Base-by-base conservation (phyloP, 2,888 invertebrate genomes). In the Schizaphis graminum region DNA sequence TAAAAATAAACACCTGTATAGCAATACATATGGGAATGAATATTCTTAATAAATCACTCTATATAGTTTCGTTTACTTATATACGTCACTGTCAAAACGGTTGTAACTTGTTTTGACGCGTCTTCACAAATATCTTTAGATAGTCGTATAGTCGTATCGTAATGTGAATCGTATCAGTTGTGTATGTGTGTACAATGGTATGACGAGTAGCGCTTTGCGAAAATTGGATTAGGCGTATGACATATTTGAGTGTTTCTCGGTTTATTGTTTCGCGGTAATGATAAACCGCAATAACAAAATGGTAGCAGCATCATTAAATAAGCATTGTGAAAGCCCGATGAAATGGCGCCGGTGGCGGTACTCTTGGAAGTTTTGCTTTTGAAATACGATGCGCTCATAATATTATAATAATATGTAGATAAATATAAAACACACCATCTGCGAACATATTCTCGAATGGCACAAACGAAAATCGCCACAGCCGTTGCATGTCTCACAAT, bases 201-300 rank as follows among this genome's bases (percentile, higher is more conserved):
- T 21, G n/a, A n/a, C 28, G 44, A 44, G n/a, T 8, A 35, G 84
- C 24, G 61, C 21, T 61, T 87, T 57, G 47, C 26, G n/a, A 57
- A 92, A 92, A 92, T 87, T 61, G 87, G 92, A 92, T 92, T 92
- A 92, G 49, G 35, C 44, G 67, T 87, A 87, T 53, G 61, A 61
- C 92, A 92, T 87, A 87, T 92, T 92, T 41, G 35, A 87, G 92
- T 49, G 49, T 89, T n/a, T 85, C 67, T 90, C 26, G 41, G 56
- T 92, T 41, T 92, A 88, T 92, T 92, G 88, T 88, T 67, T 88
- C 53, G 49, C 28, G 35, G 67, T 88, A 67, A 88, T 67, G 67
- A 87, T 88, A 53, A 87, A 41, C 88, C 49, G n/a, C 67, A 53
- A 87, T 26, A 92, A 92, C 87, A 44, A 92, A 92, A 88, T 49